These are phyloP conservation scores for Diorhabda elongata DNA, from an alignment of 1,140 invertebrate species.

Conservation along the genomic window DNA sequence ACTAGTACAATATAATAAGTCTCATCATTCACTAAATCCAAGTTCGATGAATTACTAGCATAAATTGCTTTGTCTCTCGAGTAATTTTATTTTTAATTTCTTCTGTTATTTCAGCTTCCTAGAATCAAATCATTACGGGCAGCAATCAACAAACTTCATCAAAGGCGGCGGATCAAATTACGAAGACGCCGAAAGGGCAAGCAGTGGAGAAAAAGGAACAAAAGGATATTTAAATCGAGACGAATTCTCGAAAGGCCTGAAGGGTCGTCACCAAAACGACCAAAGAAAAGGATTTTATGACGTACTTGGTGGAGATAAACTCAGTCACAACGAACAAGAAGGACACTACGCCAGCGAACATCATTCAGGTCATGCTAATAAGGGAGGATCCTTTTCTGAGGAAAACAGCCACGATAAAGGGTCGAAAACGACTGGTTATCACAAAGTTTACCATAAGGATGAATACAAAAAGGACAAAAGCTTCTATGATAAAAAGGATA, in stretches of 20 bases:
- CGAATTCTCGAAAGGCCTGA: constrained; percentile 48
- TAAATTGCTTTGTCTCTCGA: too few species aligned
- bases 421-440: constrained; percentile 64
- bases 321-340: constrained; percentile 44
- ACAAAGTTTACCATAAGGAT: constrained; percentile 69
- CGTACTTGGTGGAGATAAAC: constrained; percentile 42
- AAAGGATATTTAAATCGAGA: constrained; percentile 45
- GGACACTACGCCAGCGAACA: constrained; percentile 46
- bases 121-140: constrained; percentile 6
- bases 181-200: constrained; percentile 43
- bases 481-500: constrained; percentile 67
- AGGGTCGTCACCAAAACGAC: constrained; percentile 46
- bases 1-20: too few species aligned
- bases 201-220: constrained; percentile 47
- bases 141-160: constrained; percentile 14
- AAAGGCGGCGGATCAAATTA: constrained; percentile 33
- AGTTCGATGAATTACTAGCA: too few species aligned
- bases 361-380: constrained; percentile 40
- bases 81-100: not conserved
- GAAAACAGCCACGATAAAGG: constrained; percentile 59
- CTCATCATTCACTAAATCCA: too few species aligned
- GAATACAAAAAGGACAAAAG: constrained; percentile 70
- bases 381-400: constrained; percentile 49
- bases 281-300: constrained; percentile 49
- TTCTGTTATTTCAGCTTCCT: constrained; percentile 7